Evolutionary conservation across 2,888 invertebrate genomes (phyloP), one percentile per base, ranked within the genome.

Genomic region (Drosophila nr. medialis): DNA sequence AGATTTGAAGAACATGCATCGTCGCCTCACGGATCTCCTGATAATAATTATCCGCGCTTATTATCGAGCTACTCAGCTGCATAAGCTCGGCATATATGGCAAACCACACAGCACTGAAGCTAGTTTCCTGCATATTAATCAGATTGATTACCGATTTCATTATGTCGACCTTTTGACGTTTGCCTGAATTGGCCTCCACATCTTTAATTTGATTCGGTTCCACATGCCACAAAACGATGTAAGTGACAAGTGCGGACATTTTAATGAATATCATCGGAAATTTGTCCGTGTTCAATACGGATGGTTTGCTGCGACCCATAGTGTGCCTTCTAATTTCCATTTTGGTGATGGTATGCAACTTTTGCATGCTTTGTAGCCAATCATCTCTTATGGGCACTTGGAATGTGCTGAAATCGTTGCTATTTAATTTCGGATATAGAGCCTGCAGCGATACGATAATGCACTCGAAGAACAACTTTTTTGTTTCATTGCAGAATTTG

Each of bases 91-190:
- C 76, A 8, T 91, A 82, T 36, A 92, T 89, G 42, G 88, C 89
- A 64, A 93, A 81, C 93, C 92, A 92, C 40, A 88, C 82, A 50
- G 89, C 91, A 77, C 89, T 91, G 21, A 90, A 90, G 4, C 72
- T 77, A 2, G 70, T 64, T 15, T 86, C 80, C 10, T 78, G 66
- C 7, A 68, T 75, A 30, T 81, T 81, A 18, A 87, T 82, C 3
- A 86, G 64, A 2, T 64, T 36, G 15, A 92, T 72, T 24, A 92
- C 24, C 4, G 45, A 62, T 29, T 91, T 91, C 32, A 92, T 63
- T 64, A 79, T 72, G 65, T 92, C 91, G 0, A 82, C 24, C 45
- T 68, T 82, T 0, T 69, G 18, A 11, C 92, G 77, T 80, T 92
- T 92, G 5, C 68, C 64, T 0, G 61, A 65, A 7, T 29, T 34